Conservation (phyloP, 2,888 invertebrate species). For the Mantis religiosa region DNA sequence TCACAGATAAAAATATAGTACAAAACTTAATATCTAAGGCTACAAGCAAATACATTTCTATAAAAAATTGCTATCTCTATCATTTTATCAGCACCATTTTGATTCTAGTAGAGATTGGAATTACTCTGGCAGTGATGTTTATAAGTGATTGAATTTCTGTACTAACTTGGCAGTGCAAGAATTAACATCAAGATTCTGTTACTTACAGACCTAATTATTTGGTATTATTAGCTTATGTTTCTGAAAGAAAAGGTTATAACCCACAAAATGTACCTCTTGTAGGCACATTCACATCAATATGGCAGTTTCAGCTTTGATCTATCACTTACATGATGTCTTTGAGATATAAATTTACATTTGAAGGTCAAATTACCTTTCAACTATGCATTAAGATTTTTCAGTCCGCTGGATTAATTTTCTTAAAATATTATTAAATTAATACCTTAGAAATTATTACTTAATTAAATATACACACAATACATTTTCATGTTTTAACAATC, state of each 20-base stretch:
- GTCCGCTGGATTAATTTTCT: neutral
- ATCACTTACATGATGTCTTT: neutral
- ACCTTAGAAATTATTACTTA: neutral
- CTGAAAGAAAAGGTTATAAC: neutral
- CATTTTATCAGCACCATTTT: neutral
- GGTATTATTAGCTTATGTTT: neutral
- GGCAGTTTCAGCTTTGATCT: neutral
- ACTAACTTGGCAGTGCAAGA: neutral
- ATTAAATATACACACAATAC: neutral
- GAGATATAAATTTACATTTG: neutral
- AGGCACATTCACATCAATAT: neutral
- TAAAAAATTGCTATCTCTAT: neutral
- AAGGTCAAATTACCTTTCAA: neutral
- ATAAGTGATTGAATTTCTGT: neutral
- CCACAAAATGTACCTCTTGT: neutral
- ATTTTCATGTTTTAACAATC: neutral
- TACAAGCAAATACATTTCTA: neutral
- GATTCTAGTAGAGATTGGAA: neutral
- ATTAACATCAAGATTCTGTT: neutral
- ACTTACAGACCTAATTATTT: neutral
- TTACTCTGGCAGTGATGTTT: neutral
- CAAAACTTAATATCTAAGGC: neutral
- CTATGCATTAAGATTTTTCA: neutral
- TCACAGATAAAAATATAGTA: neutral
- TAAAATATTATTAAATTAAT: neutral